phyloP scores from a whole-genome alignment of 2,113 vertebrate species.

The Sprattus sprattus region DNA sequence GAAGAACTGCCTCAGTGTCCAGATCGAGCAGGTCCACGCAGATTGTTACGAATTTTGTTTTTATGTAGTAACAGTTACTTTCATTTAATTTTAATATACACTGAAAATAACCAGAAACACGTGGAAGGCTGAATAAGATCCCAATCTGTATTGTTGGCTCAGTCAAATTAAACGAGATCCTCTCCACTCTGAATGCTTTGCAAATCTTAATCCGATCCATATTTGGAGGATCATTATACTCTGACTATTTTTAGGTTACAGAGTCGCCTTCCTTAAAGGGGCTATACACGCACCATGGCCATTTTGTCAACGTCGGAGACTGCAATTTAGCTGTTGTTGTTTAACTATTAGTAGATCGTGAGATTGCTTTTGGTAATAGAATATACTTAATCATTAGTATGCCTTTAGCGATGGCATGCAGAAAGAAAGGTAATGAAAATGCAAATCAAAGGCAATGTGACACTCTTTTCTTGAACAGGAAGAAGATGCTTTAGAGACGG shows the following conservation, averaged over 20 bases:
- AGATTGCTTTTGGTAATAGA: no score
- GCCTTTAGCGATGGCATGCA: no score
- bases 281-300: not conserved
- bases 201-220: not conserved
- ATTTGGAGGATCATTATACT: not conserved
- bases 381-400: no score
- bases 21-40: not conserved
- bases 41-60: not conserved
- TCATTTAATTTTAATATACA: not conserved
- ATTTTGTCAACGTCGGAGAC: not conserved
- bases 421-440: not conserved
- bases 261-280: not conserved
- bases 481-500: constrained; percentile 80
- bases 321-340: not conserved
- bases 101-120: not conserved
- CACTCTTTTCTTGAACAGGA: constrained; percentile 69
- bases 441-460: not conserved
- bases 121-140: not conserved
- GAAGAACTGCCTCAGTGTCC: not conserved
- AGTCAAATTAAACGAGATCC: not conserved
- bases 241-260: not conserved
- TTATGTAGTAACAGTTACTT: not conserved
- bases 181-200: not conserved
- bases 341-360: no score
- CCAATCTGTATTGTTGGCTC: not conserved